These are phyloP conservation scores for Chondrosia reniformis DNA, from an alignment of 37 sponge, comb jelly and placozoan genomes.

Conservation along the genomic window DNA sequence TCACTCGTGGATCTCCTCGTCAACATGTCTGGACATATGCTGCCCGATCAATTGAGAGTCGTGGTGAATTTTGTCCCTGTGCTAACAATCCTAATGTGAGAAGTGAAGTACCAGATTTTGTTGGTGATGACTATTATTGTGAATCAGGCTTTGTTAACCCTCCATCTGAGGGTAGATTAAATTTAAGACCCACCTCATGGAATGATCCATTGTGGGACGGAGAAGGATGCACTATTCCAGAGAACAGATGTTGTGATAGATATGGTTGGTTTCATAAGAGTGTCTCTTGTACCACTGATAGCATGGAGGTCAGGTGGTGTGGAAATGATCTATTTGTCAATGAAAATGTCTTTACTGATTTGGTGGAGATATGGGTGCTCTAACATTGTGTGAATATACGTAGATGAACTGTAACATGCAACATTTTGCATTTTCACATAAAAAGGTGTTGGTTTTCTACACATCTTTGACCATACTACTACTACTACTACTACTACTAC, in stretches of 20 bases:
- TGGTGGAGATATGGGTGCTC: slow-evolving; percentile 19
- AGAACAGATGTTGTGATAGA: slow-evolving; percentile 21
- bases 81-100: background rate
- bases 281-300: slow-evolving; percentile 2
- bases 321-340: background rate
- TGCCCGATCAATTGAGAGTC: background rate
- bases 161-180: no score
- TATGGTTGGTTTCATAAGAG: slow-evolving; percentile 17
- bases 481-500: no score
- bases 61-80: background rate
- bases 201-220: slow-evolving; percentile 17
- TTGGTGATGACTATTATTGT: slow-evolving; percentile 1
- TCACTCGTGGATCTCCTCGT: slow-evolving; percentile 13
- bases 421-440: no score
- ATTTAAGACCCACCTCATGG: no score
- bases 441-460: no score
- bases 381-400: no score
- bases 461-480: no score
- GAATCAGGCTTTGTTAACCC: background rate
- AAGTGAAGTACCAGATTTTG: background rate
- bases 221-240: slow-evolving; percentile 10
- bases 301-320: slow-evolving; percentile 24
- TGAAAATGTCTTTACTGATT: slow-evolving; percentile 20
- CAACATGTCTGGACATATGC: slow-evolving; percentile 22
- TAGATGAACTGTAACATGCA: no score